Evolutionary conservation across 2,113 vertebrate genomes (phyloP), one percentile per base, ranked within the genome.

Genomic region (Oreotrochilus melanogaster): DNA sequence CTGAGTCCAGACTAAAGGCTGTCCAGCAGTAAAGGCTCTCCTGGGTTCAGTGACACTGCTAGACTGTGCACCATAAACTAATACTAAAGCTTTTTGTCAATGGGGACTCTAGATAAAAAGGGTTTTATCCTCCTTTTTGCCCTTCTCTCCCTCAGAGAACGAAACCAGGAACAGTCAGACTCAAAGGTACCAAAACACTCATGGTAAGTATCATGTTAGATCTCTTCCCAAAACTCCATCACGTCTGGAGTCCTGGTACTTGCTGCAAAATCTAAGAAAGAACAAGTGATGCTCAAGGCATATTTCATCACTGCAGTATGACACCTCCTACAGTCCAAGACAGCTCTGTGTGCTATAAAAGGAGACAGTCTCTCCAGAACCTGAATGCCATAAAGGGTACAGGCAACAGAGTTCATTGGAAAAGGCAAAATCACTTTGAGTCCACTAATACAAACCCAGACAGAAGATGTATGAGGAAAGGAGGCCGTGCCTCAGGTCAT

Each of bases 201-300:
- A 5, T 12, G 24, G 9, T 17, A 78, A 73, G 25, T 8, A 37
- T 51, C 62, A 56, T 31, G 72, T 70, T 27, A 5, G 27, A 64
- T 42, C 67, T 72, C 45, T 51, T 50, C 19, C 73, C 62, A 86
- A 24, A 92, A 78, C 14, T 56, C 23, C 13, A 53, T 7, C 51
- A 42, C 56, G 72, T 89, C 67, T 70, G 60, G 78, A 88, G 37
- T 9, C 48, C n/a, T 72, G 53, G 30, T 42, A 86, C 90, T 92
- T 95, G 43, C 79, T 92, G 85, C 51, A 90, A 92, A 88, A 92
- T 47, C 62, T 27, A 45, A 54, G 39, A 88, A 90, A 88, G 48
- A 90, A 86, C 91, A 72, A 94, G 67, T 0, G 1, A 45, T 88
- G 88, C 86, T 93, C 10, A 42, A 83, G 72, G 82, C 78, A 51